These are phyloP conservation scores for Aphis gossypii DNA, from an alignment of 1,140 invertebrate species.

Conservation along the genomic window DNA sequence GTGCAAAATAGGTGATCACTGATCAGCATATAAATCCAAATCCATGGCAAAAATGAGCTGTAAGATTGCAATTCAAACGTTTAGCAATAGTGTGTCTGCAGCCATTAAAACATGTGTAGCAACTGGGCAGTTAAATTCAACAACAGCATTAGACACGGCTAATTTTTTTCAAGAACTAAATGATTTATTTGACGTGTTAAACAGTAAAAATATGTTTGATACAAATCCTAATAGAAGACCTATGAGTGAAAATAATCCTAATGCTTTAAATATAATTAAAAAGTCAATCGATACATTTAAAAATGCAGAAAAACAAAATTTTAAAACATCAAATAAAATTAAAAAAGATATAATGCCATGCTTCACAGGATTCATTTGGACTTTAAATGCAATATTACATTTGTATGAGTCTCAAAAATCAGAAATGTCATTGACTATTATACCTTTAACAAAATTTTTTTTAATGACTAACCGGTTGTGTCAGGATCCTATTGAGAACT, in stretches of 20 bases:
- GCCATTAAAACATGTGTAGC: conserved; percentile 10
- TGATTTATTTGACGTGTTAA: too few species aligned
- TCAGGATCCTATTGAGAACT: conserved; percentile 22
- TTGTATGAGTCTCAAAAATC: conserved; percentile 20
- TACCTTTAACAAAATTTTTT: neutral
- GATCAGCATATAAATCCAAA: conserved; percentile 16
- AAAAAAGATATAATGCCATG: neutral
- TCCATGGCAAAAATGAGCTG: conserved; percentile 8
- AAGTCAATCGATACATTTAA: neutral
- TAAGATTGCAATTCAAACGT: conserved; percentile 13
- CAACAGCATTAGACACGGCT: neutral
- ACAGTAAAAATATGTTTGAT: too few species aligned
- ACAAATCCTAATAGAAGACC: too few species aligned
- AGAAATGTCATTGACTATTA: neutral
- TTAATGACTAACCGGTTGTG: conserved; percentile 20
- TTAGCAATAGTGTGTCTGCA: conserved; percentile 13
- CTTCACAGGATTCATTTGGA: conserved; percentile 8
- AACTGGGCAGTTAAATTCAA: neutral
- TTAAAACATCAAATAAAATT: neutral
- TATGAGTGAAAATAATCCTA: too few species aligned
- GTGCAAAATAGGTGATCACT: neutral
- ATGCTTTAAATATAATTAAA: neutral
- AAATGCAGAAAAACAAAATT: neutral
- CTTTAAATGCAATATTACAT: neutral
- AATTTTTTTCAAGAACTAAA: neutral